Percentiles rank a stretch among this genome's conserved stretches.
These are phyloP conservation scores for Eupithecia dodoneata DNA, from an alignment of 2,888 invertebrate species.

Conservation along the genomic window DNA sequence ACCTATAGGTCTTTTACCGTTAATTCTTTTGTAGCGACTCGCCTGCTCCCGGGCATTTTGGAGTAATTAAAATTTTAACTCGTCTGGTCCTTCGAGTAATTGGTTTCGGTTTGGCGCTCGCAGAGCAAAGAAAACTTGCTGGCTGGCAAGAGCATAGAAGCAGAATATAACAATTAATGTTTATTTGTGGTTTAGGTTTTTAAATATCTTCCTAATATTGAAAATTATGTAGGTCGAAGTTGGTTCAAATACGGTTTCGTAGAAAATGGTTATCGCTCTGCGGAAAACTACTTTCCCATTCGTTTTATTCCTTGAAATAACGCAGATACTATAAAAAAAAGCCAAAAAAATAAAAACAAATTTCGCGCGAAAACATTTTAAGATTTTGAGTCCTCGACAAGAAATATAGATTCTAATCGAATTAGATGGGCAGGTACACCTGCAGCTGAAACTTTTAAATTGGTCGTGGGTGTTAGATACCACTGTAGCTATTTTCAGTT, in stretches of 20 bases:
- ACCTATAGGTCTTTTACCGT: conserved; percentile 14
- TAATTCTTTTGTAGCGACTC: conserved; percentile 15
- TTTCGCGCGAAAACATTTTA: too few relatives aligned
- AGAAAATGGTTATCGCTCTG: too few relatives aligned
- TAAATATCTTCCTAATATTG: neutral
- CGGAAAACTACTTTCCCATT: too few relatives aligned
- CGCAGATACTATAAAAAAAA: too few relatives aligned
- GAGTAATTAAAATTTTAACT: conserved; percentile 36
- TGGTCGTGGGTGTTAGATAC: neutral
- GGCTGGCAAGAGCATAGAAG: neutral
- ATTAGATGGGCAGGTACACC: too few relatives aligned
- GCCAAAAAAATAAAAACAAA: too few relatives aligned
- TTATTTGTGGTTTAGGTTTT: neutral
- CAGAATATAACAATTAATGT: neutral
- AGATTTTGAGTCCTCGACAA: too few relatives aligned
- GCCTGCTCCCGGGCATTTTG: conserved; percentile 20
- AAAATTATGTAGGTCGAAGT: too few relatives aligned
- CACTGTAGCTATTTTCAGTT: neutral
- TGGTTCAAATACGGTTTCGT: too few relatives aligned
- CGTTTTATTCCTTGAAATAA: too few relatives aligned
- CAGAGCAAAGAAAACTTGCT: conserved; percentile 2
- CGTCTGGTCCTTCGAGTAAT: conserved; percentile 28
- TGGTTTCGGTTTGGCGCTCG: conserved; percentile 22
- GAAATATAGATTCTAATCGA: too few relatives aligned
- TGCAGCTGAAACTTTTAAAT: neutral